Base-by-base conservation (phyloP, 2,797 vertebrate genomes). In the Myotis vivesi region DNA sequence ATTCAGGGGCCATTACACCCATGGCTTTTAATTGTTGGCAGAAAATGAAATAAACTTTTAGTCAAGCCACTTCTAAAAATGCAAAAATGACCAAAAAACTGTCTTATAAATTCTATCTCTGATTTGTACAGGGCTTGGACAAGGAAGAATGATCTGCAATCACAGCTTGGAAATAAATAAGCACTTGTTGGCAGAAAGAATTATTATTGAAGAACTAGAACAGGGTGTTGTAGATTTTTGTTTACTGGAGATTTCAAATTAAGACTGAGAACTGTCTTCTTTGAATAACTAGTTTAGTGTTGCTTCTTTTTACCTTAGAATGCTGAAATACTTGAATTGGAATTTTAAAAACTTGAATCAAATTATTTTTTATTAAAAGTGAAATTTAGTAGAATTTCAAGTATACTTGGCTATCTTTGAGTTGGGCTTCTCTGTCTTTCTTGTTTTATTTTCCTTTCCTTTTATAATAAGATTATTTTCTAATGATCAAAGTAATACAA, bases 201-300 rank as follows among this genome's bases (percentile, higher is more conserved):
- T 72, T 95, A 76, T 88, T 93, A 49, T 68, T 92, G 85, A 92
- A 91, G 30, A 95, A 72, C 12, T 77, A 81, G 76, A 95, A 76
- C 49, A 72, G 84, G n/a, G 25, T 91, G 59, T 77, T 89, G 80
- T 73, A 49, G 46, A 77, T 69, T 89, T 53, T 91, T 91, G 41
- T 79, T 94, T 87, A 62, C 30, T 73, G 51, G 53, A 82, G 44
- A 75, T 82, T 95, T 97, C 68, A 89, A 94, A 95, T 93, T 9
- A 75, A 88, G 71, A 86, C 22, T 66, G 82, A 57, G 79, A 64
- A 90, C 8, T 64, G 12, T 90, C 44, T 87, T 87, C 51, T 92
- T 92, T 68, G 77, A 93, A 38, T 84, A 80, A 80, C 16, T 92
- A 81, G 19, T 55, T 69, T 77, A 73, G 33, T 73, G 62, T 66